These are phyloP conservation scores for Pedicia rivosa DNA, from an alignment of 2,888 invertebrate species.

Conservation along the genomic window DNA sequence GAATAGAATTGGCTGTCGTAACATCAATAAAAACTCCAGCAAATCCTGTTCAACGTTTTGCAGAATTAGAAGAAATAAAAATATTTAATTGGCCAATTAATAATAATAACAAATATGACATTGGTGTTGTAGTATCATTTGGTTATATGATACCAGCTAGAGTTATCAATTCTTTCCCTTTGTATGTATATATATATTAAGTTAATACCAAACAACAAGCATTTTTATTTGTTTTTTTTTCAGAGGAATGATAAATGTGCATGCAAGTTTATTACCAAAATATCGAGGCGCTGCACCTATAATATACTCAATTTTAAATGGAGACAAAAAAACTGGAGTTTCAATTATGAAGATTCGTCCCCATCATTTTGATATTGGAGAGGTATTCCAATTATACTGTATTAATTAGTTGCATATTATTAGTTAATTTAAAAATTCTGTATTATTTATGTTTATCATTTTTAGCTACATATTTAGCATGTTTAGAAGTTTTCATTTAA, in stretches of 20 bases:
- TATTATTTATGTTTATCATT: too few relatives aligned
- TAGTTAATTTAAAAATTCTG: slow-evolving; percentile 6
- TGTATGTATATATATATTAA: slow-evolving; percentile 41
- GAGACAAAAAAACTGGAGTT: slow-evolving; percentile 66
- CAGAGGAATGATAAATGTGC: slow-evolving; percentile 86
- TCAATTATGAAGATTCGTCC: slow-evolving; percentile 78
- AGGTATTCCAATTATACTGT: slow-evolving; percentile 21
- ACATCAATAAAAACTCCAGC: slow-evolving; percentile 44
- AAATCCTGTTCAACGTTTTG: slow-evolving; percentile 53
- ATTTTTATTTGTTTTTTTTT: slow-evolving; percentile 7
- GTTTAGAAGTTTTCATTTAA: too few relatives aligned
- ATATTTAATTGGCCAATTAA: slow-evolving; percentile 50
- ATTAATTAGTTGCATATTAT: slow-evolving; percentile 6
- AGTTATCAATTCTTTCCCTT: slow-evolving; percentile 59
- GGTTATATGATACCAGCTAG: slow-evolving; percentile 72
- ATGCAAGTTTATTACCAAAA: slow-evolving; percentile 77
- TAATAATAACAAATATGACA: slow-evolving; percentile 41
- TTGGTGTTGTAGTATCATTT: slow-evolving; percentile 87
- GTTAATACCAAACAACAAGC: neutral
- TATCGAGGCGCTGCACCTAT: slow-evolving; percentile 93
- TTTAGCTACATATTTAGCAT: too few relatives aligned
- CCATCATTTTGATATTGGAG: slow-evolving; percentile 65
- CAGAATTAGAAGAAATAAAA: slow-evolving; percentile 39
- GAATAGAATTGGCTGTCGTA: slow-evolving; percentile 49
- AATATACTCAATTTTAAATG: slow-evolving; percentile 66